Evolutionary conservation across 2,888 invertebrate genomes (phyloP), one percentile per base, ranked within the genome.

Genomic region (Agelastica alni): DNA sequence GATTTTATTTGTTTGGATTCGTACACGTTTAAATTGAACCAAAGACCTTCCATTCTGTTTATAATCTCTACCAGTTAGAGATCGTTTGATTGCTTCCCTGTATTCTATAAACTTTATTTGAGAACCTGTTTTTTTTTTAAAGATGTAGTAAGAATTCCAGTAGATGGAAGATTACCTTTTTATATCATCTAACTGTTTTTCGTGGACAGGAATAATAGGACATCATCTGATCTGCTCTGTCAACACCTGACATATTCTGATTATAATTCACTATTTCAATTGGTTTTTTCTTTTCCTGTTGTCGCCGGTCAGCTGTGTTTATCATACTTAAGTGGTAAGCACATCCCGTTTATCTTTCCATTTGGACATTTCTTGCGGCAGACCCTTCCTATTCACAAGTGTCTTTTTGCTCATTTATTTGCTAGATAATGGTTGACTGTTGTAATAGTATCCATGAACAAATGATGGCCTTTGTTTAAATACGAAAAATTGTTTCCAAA

Each of bases 241-340:
- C 37, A 64, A 62, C 64, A 70, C 68, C 56, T 70, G 70, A 57
- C 69, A 69, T 39, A 56, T 31, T 57, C 66, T 63, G 59, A 22
- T 22, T 22, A 22, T 65, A 63, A 26, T 41, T 16, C 22, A 31
- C 18, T 20, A 51, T 22, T 22, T 22, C 22, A 22, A 22, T 22
- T 22, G 22, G 22, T 22, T 22, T 22, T 22, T 7, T 22, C n/a
- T 22, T 7, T 7, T 22, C 22, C 22, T 22, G 22, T 22, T 22
- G 22, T 22, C 22, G 22, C n/a, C n/a, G n/a, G n/a, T n/a, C n/a
- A n/a, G n/a, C n/a, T n/a, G n/a, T n/a, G n/a, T n/a, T n/a, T n/a
- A n/a, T n/a, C n/a, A n/a, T n/a, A n/a, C n/a, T n/a, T n/a, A n/a
- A n/a, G n/a, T n/a, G n/a, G n/a, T n/a, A n/a, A n/a, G n/a, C n/a